A percentile compares a stretch with the other conserved stretches of the same genome.
These are phyloP conservation scores for Priocnemis perturbator DNA, from an alignment of 2,888 invertebrate species.

Conservation along the genomic window DNA sequence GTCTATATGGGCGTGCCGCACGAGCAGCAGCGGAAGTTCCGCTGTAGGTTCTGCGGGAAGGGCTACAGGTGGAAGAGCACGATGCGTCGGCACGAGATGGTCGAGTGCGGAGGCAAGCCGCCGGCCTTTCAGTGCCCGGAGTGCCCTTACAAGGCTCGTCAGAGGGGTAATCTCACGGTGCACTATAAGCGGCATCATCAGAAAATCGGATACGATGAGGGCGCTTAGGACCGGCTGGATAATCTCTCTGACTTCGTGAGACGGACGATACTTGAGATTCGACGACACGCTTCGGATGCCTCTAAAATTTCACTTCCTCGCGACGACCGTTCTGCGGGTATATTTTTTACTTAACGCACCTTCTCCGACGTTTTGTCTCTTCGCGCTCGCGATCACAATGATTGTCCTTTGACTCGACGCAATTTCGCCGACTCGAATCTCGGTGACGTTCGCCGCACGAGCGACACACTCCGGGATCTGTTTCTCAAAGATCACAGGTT, in stretches of 20 bases:
- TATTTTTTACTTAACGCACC: no score
- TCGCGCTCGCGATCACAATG: no score
- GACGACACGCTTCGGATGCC: background rate
- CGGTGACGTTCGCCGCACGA: background rate
- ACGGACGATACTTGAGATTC: background rate
- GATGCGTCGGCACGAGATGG: slow-evolving; percentile 87
- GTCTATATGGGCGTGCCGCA: slow-evolving; percentile 76
- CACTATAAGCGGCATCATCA: slow-evolving; percentile 88
- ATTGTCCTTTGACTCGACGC: no score
- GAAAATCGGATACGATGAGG: slow-evolving; percentile 66
- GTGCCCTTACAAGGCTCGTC: slow-evolving; percentile 87
- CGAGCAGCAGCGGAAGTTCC: slow-evolving; percentile 81
- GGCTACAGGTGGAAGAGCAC: slow-evolving; percentile 92
- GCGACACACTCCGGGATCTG: slow-evolving; percentile 17
- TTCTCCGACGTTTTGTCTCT: no score
- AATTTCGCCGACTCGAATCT: no score
- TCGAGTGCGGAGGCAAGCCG: slow-evolving; percentile 90
- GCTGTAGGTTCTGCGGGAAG: slow-evolving; percentile 90
- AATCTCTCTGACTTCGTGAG: no score
- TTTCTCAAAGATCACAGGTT: slow-evolving; percentile 20
- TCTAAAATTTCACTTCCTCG: background rate
- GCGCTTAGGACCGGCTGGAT: slow-evolving; percentile 27
- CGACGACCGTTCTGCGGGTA: slow-evolving; percentile 25
- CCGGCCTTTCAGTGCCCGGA: slow-evolving; percentile 88
- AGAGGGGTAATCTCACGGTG: slow-evolving; percentile 88